Evolutionary conservation across 2,797 vertebrate species (phyloP), one percentile per base, ranked within the genome.

Genomic region (Distichodus sexfasciatus): DNA sequence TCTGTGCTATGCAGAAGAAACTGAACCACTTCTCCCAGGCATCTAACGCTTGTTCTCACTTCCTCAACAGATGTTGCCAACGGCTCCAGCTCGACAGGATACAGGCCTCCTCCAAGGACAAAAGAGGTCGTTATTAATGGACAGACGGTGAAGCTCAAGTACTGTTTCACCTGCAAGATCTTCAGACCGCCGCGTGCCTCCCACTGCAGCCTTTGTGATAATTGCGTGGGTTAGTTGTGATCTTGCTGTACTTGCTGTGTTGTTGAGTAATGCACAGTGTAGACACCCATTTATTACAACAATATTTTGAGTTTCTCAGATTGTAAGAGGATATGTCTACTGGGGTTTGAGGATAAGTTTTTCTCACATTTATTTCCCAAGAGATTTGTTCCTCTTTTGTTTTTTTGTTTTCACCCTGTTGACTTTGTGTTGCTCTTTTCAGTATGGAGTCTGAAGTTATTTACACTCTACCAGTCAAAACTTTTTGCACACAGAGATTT

Each of bases 81-180:
- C 33, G 94, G 96, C 78, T 91, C 91, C 75, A 90, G 87, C 84
- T 93, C 95, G 3, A 92, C 91, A 82, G 92, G 95, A 79, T 99
- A 98, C 85, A 92, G 95, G 57, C 94, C 96, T 19, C 96, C 96
- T 78, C 96, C 96, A 82, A 92, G 96, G 92, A 98, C 96, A 73
- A 98, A 93, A 86, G 96, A 99, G 88, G 90, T 99, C 79, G 87
- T 94, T 76, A 97, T 99, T 88, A 99, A 98, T 43, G 96, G 96
- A 61, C 96, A 98, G 89, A 94, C 94, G 1, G 93, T 98, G 80
- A 98, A 98, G 78, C 89, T 98, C 73, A 98, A 98, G 84, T 98
- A 98, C 54, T 98, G 96, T 91, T 98, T 98, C 86, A 98, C 96
- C 84, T 98, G 96, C 91, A 97, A 97, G 89, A 97, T 98, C 87